Percentiles rank a stretch among this genome's conserved stretches.
Evolutionary conservation across 2,888 invertebrate genomes (phyloP).

Genomic region (Abscondita cerata): DNA sequence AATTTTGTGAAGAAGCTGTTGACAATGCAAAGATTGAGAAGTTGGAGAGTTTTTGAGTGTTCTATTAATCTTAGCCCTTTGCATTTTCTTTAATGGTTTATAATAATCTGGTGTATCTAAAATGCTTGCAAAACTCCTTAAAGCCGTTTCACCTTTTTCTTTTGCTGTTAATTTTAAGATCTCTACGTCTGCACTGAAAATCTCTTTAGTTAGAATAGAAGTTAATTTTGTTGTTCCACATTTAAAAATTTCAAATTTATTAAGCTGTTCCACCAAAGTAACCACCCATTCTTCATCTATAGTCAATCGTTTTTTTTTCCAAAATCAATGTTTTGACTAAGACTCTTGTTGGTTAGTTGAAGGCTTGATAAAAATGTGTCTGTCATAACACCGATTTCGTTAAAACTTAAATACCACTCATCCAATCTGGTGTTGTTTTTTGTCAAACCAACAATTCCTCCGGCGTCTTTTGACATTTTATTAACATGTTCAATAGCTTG

Average conservation of each 20-base stretch:
- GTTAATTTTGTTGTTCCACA: conserved; percentile 2
- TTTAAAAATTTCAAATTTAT: conserved; percentile 16
- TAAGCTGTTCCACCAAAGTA: conserved; percentile 15
- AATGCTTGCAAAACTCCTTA: neutral
- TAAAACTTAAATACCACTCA: too few species aligned
- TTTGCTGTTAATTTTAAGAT: neutral
- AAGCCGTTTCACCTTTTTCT: conserved; percentile 3
- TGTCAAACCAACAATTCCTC: too few species aligned
- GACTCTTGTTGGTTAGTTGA: neutral
- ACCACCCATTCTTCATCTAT: conserved; percentile 20
- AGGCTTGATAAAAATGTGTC: conserved; percentile 10
- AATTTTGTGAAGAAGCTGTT: conserved; percentile 11
- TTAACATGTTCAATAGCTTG: conserved; percentile 30
- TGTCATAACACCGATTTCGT: conserved; percentile 23
- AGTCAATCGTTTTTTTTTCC: conserved; percentile 17
- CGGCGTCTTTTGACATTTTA: conserved; percentile 15
- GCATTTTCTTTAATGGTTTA: conserved; percentile 8
- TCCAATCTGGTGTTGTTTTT: too few species aligned
- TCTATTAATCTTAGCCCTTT: too few species aligned
- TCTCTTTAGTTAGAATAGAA: conserved; percentile 21
- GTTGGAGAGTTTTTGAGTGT: neutral
- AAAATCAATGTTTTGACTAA: conserved; percentile 27
- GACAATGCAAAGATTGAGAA: neutral
- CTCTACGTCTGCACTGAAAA: conserved; percentile 8
- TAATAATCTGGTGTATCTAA: conserved; percentile 7